phyloP scores from a whole-genome alignment of 2,888 invertebrate genomes.

The Bimastos eiseni region DNA sequence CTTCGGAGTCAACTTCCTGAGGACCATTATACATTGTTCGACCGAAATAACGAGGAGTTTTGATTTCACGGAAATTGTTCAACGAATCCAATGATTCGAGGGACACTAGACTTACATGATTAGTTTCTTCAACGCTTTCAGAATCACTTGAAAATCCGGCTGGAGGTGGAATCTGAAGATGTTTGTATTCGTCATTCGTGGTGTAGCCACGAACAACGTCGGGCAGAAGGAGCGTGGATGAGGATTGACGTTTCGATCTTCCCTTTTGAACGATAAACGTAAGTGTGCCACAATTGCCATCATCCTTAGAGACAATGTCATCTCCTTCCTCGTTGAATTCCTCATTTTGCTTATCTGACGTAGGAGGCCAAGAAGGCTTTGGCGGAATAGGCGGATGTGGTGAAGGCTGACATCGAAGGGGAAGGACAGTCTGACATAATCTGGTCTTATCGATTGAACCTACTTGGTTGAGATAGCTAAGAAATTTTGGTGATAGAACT shows the following conservation, averaged over 20 bases:
- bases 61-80: background rate
- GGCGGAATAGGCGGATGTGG: background rate
- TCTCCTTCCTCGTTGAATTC: background rate
- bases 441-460: background rate
- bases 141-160: background rate
- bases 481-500: background rate
- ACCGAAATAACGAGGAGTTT: background rate
- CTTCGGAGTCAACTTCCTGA: background rate
- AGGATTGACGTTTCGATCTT: background rate
- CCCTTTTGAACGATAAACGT: background rate
- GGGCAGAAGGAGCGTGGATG: background rate
- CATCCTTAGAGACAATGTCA: background rate
- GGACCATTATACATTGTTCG: background rate
- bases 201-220: background rate
- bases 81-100: background rate
- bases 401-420: background rate
- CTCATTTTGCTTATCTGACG: background rate
- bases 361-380: background rate
- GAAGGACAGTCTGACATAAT: background rate
- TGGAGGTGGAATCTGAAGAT: background rate
- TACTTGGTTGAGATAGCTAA: background rate
- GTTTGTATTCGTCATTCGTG: background rate
- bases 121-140: background rate
- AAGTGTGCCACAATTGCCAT: background rate
- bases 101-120: no score